Evolutionary conservation across 2,888 invertebrate genomes (phyloP).

Genomic region (Drosophila melanosoma): DNA sequence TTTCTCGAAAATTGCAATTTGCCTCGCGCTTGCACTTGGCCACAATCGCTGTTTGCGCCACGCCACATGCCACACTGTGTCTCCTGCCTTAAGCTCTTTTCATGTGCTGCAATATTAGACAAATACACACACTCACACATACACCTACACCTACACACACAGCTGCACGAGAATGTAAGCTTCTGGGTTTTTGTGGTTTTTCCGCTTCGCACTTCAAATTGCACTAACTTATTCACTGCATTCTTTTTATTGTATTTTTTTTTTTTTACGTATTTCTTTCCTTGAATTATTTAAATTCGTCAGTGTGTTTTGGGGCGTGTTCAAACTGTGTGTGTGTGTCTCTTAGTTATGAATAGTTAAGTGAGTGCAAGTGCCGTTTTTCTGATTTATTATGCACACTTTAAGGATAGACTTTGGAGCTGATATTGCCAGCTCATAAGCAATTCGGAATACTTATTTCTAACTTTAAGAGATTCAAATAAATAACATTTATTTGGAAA

Average conservation of each 20-base stretch:
- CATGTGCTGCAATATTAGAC: slow-evolving; percentile 35
- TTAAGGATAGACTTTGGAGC: slow-evolving; percentile 6
- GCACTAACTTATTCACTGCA: neutral
- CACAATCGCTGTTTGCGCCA: slow-evolving; percentile 27
- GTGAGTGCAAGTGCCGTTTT: slow-evolving; percentile 61
- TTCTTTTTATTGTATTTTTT: slow-evolving; percentile 6
- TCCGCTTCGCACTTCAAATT: slow-evolving; percentile 16
- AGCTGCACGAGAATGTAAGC: slow-evolving; percentile 52
- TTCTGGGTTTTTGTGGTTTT: slow-evolving; percentile 70
- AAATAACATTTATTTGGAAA: rapidly evolving
- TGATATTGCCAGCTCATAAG: slow-evolving; percentile 6
- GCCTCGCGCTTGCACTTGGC: slow-evolving; percentile 27
- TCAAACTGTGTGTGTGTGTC: slow-evolving; percentile 23
- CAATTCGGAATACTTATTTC: slow-evolving; percentile 16
- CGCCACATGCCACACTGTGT: slow-evolving; percentile 1
- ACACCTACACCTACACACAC: slow-evolving; percentile 1
- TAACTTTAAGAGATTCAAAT: neutral
- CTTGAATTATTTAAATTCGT: slow-evolving; percentile 71
- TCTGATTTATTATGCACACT: slow-evolving; percentile 37
- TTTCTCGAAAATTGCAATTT: slow-evolving; percentile 70
- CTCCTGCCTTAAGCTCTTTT: slow-evolving; percentile 24
- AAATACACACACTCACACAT: slow-evolving; percentile 10
- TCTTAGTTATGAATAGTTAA: slow-evolving; percentile 72
- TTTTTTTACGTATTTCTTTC: slow-evolving; percentile 57
- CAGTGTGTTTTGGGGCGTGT: slow-evolving; percentile 11